phyloP scores from a whole-genome alignment of 2,888 invertebrate genomes.

The Pachymerium ferrugineum region DNA sequence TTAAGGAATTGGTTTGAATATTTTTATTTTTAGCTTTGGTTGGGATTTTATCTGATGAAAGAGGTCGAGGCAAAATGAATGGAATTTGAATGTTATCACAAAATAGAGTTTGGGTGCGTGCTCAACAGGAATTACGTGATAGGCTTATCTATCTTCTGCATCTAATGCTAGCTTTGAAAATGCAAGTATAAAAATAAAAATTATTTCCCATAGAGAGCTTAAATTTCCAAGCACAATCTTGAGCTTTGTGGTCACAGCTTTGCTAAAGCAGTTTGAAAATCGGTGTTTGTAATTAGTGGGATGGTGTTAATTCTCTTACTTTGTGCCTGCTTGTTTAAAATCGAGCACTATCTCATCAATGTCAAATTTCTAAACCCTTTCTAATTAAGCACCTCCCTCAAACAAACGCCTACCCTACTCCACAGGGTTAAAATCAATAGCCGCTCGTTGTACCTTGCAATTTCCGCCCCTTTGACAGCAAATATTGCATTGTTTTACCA shows the following conservation, averaged over 20 bases:
- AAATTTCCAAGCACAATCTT: not conserved
- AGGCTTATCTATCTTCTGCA: constrained; percentile 15
- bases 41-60: not conserved
- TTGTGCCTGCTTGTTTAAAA: constrained; percentile 20
- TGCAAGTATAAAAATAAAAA: not conserved
- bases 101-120: constrained; percentile 24
- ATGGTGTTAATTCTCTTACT: constrained; percentile 21
- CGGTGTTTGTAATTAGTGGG: constrained; percentile 21
- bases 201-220: not conserved
- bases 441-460: not conserved
- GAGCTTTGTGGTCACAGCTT: constrained; percentile 5
- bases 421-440: constrained; percentile 11
- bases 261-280: constrained; percentile 1
- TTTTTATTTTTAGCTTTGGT: no score
- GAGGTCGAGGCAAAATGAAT: not conserved
- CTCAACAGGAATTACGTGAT: constrained; percentile 15
- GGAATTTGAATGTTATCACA: constrained; percentile 24
- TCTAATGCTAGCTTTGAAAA: not conserved
- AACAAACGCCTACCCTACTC: not conserved
- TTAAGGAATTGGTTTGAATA: no score
- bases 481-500: not conserved
- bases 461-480: not conserved
- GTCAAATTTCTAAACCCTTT: constrained; percentile 27
- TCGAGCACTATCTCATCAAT: constrained; percentile 12
- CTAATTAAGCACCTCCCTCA: constrained; percentile 22